Evolutionary conservation across 2,113 vertebrate species (phyloP).

Genomic region (Pampusana beccarii): DNA sequence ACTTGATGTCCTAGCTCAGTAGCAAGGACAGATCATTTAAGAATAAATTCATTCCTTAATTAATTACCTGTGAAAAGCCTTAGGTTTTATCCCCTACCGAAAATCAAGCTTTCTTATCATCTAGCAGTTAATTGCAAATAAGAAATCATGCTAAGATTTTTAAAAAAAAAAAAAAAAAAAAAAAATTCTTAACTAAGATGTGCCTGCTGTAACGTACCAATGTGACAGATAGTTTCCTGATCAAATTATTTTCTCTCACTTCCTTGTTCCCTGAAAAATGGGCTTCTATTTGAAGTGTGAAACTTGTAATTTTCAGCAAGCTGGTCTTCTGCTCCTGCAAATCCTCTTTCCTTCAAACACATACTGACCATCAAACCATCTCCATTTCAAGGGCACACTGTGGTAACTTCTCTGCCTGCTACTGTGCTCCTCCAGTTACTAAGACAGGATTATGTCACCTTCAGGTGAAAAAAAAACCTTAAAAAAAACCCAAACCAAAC

Average conservation of each 20-base stretch:
- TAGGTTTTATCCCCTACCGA: neutral
- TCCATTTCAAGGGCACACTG: neutral
- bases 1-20: neutral
- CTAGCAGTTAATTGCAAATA: neutral
- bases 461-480: neutral
- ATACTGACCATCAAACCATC: neutral
- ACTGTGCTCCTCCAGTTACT: neutral
- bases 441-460: neutral
- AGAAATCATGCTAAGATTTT: neutral
- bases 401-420: neutral
- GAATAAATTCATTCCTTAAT: neutral
- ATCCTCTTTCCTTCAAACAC: neutral
- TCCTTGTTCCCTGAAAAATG: neutral
- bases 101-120: neutral
- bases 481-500: too few relatives aligned
- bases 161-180: neutral
- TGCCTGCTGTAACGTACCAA: neutral
- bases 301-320: slow-evolving; percentile 7
- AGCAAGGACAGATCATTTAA: neutral
- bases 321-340: neutral
- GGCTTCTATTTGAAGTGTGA: neutral
- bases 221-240: neutral
- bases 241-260: slow-evolving; percentile 17
- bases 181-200: neutral
- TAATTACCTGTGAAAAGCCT: neutral